Evolutionary conservation across 2,113 vertebrate species (phyloP), one percentile per base, ranked within the genome.

Genomic region (Dipodomys spectabilis): DNA sequence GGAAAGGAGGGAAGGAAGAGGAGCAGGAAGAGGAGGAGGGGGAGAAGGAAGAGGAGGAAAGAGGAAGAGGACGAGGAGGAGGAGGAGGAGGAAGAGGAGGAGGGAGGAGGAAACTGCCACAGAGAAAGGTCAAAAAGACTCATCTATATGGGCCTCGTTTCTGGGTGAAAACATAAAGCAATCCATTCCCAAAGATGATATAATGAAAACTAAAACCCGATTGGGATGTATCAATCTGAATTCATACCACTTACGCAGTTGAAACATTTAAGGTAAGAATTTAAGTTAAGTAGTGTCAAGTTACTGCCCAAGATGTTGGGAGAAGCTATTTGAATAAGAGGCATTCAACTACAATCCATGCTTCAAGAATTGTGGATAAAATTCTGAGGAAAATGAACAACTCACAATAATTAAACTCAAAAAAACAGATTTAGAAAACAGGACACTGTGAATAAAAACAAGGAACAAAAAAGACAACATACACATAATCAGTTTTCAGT

Each of bases 321-420:
- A 75, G 78, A 78, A 88, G 27, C 77, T 28, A 60, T 53, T 72
- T 44, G 49, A 84, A 84, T 87, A 53, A 93, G n/a, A 86, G 12
- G 32, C 84, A 90, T 20, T 86, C 75, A 91, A 57, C 11, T 85
- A 90, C 30, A 87, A 25, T 44, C 35, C 35, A 81, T 44, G 44
- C 62, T 68, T 77, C 64, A 69, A 65, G 62, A 4, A 79, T 88
- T 86, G 72, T 69, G 91, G 67, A 91, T 83, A 75, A 89, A 79
- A n/a, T 82, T 93, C 65, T 12, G 73, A 72, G 77, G n/a, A 82
- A 93, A 88, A 93, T n/a, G 22, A 79, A 19, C 49, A 85, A 91
- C 30, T 94, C 25, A 79, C 39, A 79, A 81, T 78, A 95, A 83
- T 60, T 60, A 92, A 94, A 83, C 25, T 83, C 9, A 57, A 23